Conservation (phyloP, 1,140 invertebrate genomes). For the Pogonomyrmex californicus region DNA sequence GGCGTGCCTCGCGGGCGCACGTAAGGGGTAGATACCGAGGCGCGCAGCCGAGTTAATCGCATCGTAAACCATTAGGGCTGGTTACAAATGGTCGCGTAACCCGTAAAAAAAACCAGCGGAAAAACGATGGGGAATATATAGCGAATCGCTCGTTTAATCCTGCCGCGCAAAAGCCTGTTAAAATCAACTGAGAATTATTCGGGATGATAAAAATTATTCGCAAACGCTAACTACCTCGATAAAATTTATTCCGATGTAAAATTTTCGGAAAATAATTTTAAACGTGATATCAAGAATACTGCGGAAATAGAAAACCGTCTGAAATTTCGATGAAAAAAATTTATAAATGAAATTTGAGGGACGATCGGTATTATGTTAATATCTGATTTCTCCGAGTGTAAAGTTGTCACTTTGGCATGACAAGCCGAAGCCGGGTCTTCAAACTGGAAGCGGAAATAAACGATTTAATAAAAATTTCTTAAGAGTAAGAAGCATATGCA, state of each 20-base stretch:
- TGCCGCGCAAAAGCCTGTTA: not conserved
- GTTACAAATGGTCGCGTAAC: slow-evolving; percentile 40
- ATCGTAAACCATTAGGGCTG: slow-evolving; percentile 57
- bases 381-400: not conserved
- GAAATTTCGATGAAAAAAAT: not conserved
- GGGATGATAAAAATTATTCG: not conserved
- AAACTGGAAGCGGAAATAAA: slow-evolving; percentile 7
- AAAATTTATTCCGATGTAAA: not conserved
- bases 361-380: not conserved
- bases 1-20: not conserved
- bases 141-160: slow-evolving; percentile 26
- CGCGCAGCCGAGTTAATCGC: slow-evolving; percentile 44
- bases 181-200: slow-evolving; percentile 23
- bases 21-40: slow-evolving; percentile 27
- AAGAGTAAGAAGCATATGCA: not conserved
- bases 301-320: not conserved
- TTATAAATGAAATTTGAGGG: not conserved
- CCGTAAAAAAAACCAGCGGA: slow-evolving; percentile 16
- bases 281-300: not conserved
- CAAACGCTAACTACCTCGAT: not conserved
- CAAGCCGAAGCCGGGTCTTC: not conserved
- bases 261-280: not conserved
- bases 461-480: slow-evolving; percentile 8
- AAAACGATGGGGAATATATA: not conserved
- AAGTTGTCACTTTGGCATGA: not conserved